Evolutionary conservation across 2,888 invertebrate genomes (phyloP).

Genomic region (Ferdinandea cuprea): DNA sequence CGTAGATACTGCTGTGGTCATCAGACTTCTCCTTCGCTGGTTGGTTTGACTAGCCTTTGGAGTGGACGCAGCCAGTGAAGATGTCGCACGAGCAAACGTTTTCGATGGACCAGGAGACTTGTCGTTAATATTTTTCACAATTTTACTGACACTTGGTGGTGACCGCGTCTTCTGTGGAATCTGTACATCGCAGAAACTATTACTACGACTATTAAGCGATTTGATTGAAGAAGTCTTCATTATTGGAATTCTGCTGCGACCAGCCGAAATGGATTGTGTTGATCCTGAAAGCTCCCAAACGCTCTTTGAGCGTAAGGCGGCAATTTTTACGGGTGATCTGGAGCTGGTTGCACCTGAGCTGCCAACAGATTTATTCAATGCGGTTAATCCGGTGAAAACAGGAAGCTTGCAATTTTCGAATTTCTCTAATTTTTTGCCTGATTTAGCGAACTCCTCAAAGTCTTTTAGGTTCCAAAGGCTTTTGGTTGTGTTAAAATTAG

Average conservation of each 20-base stretch:
- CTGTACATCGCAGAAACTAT: constrained; percentile 78
- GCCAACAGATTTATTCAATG: constrained; percentile 74
- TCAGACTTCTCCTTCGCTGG: constrained; percentile 52
- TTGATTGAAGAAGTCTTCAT: constrained; percentile 78
- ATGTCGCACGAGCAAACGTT: constrained; percentile 40
- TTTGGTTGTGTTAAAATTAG: constrained; percentile 83
- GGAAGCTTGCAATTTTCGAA: constrained; percentile 83
- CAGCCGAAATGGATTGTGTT: constrained; percentile 85
- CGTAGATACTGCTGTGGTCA: constrained; percentile 72
- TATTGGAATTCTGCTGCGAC: constrained; percentile 86
- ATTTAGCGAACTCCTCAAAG: constrained; percentile 85
- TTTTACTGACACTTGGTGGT: constrained; percentile 69
- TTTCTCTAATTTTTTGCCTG: constrained; percentile 80
- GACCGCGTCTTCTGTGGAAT: constrained; percentile 38
- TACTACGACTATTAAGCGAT: constrained; percentile 78
- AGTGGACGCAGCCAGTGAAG: constrained; percentile 49
- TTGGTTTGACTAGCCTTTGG: constrained; percentile 38
- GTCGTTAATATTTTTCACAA: constrained; percentile 74
- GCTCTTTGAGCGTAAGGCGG: constrained; percentile 77
- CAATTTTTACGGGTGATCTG: constrained; percentile 40
- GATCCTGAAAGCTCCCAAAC: constrained; percentile 83
- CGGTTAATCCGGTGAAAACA: constrained; percentile 80
- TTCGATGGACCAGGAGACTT: constrained; percentile 46
- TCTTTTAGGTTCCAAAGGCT: constrained; percentile 86
- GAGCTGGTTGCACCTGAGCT: constrained; percentile 81